Conservation (phyloP, 1,140 invertebrate genomes). For the Hydropsyche tenuis region DNA sequence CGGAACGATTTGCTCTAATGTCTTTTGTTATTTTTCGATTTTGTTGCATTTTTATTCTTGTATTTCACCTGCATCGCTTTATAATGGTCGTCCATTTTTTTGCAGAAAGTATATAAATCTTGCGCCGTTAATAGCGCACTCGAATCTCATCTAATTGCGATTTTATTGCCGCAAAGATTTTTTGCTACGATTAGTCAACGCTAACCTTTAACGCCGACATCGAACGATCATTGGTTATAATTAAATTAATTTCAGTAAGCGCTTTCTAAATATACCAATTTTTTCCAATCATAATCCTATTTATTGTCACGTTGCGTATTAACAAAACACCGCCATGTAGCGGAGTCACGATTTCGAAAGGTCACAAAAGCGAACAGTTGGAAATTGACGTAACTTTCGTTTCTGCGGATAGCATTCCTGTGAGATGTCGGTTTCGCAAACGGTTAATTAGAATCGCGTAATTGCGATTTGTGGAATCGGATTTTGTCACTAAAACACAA, state of each 20-base stretch:
- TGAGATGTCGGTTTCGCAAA: too few relatives aligned
- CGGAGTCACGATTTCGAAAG: too few relatives aligned
- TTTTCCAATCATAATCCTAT: too few relatives aligned
- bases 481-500: neutral
- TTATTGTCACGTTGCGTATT: conserved; percentile 2
- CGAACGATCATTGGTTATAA: neutral
- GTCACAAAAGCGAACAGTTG: too few relatives aligned
- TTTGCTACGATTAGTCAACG: neutral
- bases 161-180: neutral
- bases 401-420: too few relatives aligned
- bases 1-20: neutral
- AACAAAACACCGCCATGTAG: neutral
- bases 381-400: too few relatives aligned
- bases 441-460: neutral
- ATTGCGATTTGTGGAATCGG: neutral
- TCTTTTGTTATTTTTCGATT: conserved; percentile 5
- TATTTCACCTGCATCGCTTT: neutral
- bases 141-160: neutral
- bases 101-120: neutral
- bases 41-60: neutral
- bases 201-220: neutral
- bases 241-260: conserved; percentile 13
- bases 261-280: neutral
- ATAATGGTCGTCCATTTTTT: neutral
- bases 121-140: neutral